A percentile compares a stretch with the other conserved stretches of the same genome.
Conservation (phyloP, 2,797 vertebrate species). For the Tenualosa thibaudeaui region DNA sequence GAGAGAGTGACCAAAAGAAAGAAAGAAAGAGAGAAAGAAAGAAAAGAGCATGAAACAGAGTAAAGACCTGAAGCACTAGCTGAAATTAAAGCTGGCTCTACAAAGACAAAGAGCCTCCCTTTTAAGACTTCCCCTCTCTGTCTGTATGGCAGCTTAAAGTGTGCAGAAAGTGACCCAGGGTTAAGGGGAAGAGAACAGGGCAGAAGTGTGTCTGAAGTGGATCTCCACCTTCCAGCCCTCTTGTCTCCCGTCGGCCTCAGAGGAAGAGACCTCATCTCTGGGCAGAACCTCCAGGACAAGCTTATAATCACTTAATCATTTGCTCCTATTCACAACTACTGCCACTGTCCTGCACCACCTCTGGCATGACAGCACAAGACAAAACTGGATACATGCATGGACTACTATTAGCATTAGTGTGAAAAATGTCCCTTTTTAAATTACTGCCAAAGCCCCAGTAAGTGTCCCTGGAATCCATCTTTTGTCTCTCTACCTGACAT, state of each 20-base stretch:
- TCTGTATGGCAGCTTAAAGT: neutral
- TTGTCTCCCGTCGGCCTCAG: neutral
- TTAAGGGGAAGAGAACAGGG: neutral
- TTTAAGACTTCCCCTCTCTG: neutral
- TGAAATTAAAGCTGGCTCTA: neutral
- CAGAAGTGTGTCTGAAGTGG: neutral
- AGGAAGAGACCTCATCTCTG: neutral
- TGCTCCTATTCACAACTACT: neutral
- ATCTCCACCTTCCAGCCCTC: neutral
- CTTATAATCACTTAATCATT: too few relatives aligned
- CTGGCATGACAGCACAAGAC: neutral
- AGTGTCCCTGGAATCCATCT: neutral
- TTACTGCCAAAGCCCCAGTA: neutral
- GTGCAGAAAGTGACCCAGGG: neutral
- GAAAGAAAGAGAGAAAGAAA: slow-evolving; percentile 29
- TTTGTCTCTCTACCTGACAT: neutral
- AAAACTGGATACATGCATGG: neutral
- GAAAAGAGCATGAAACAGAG: slow-evolving; percentile 29
- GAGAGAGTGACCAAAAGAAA: neutral
- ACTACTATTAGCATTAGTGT: neutral
- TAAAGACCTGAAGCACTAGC: neutral
- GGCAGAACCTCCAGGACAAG: neutral
- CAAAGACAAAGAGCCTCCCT: slow-evolving; percentile 8
- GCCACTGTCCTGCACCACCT: neutral
- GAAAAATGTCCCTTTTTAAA: neutral